These are phyloP conservation scores for Hipparchia sbordonii DNA, from an alignment of 2,888 invertebrate species.

Conservation along the genomic window DNA sequence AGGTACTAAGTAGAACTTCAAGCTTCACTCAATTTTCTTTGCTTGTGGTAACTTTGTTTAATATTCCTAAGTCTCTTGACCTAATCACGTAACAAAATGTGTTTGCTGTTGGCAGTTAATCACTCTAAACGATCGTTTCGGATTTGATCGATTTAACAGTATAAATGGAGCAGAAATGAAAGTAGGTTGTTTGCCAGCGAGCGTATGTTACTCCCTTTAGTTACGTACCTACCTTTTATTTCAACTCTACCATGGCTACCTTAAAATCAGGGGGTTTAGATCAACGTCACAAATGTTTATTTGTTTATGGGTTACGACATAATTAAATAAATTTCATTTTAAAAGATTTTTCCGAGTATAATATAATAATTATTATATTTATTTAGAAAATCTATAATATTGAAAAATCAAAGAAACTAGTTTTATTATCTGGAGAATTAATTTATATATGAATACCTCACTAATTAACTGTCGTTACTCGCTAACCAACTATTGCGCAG, in stretches of 20 bases:
- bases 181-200: conserved; percentile 27
- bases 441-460: neutral
- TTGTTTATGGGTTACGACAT: too few relatives aligned
- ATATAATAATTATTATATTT: too few relatives aligned
- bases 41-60: conserved; percentile 6
- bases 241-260: neutral
- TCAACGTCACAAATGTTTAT: too few relatives aligned
- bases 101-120: conserved; percentile 20
- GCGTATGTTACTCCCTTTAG: neutral
- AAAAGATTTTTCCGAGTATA: too few relatives aligned
- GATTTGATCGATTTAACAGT: conserved; percentile 34
- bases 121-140: conserved; percentile 27
- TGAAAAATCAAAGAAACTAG: neutral
- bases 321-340: too few relatives aligned
- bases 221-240: neutral
- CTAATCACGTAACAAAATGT: conserved; percentile 18
- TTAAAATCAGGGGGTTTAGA: neutral
- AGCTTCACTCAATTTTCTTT: conserved; percentile 7
- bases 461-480: neutral
- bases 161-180: conserved; percentile 38
- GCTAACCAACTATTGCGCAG: neutral
- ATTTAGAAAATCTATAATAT: neutral
- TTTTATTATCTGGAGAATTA: neutral
- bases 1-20: neutral
- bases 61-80: conserved; percentile 6